Evolutionary conservation across 1,140 invertebrate genomes (phyloP), one percentile per base, ranked within the genome.

Genomic region (Neodiprion pinetum): DNA sequence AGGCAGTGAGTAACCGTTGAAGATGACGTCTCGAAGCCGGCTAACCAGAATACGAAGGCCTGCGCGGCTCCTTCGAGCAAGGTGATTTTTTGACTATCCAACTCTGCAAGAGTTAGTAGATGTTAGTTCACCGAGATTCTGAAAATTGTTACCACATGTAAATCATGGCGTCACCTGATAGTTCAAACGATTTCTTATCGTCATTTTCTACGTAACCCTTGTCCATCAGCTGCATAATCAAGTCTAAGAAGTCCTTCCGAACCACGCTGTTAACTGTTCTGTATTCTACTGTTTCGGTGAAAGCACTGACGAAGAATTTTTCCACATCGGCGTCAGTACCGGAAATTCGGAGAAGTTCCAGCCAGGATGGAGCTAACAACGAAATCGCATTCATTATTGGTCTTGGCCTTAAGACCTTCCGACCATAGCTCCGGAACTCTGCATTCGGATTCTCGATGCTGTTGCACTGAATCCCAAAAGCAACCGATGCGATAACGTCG

Each of bases 401-500:
- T 89, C 80, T 77, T 79, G 81, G 79, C 10, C 81, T 79, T 65
- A 83, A 80, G 21, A 79, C 75, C 61, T 72, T 71, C 74, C 74
- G 76, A 23, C 80, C 75, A 40, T 79, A 76, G 48, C 76, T 69
- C 40, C 82, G 70, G 49, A 86, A 80, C 23, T 79, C 77, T 14
- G 73, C 70, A 21, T 85, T 77, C 21, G 83, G 83, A 48, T 92
- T 86, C 5, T 85, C 81, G 4, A 92, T 78, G 40, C 90, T 89
- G 71, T 92, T 88, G 21, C 88, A 87, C 1, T 91, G 83, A 10
- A 92, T 81, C 12, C 92, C 92, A 79, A 92, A 93, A 12, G 88
- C 89, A 74, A 89, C 89, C 11, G 86, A 87, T 10, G 89, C 89
- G 48, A 93, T 92, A 1, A 90, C 87, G 78, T 93, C 92, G 70